These are phyloP conservation scores for Colaptes auratus DNA, from an alignment of 2,113 vertebrate species.

Conservation along the genomic window DNA sequence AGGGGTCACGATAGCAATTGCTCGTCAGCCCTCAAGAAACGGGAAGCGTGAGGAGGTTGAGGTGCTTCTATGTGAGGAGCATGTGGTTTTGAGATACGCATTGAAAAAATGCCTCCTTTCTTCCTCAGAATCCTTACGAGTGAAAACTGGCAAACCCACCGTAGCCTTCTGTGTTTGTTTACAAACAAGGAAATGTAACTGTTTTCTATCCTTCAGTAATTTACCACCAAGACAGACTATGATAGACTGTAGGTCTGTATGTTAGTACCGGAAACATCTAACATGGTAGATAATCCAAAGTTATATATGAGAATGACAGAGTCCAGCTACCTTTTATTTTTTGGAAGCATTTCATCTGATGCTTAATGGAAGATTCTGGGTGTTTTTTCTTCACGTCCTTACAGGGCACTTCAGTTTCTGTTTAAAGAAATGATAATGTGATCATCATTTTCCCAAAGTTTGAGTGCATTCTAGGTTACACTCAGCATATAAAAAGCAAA, in stretches of 20 bases:
- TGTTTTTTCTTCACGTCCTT: neutral
- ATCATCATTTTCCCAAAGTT: neutral
- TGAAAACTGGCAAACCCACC: rapidly evolving
- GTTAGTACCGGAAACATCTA: neutral
- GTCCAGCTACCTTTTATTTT: neutral
- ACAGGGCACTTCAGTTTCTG: neutral
- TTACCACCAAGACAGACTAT: neutral
- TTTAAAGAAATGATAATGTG: neutral
- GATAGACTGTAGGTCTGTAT: rapidly evolving
- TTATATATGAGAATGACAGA: rapidly evolving
- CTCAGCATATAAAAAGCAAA: neutral
- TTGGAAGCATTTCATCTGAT: neutral
- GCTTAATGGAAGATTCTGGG: neutral
- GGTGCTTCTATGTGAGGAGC: rapidly evolving
- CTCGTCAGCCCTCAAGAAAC: rapidly evolving
- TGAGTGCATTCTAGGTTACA: rapidly evolving
- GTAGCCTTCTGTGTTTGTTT: neutral
- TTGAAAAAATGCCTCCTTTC: rapidly evolving
- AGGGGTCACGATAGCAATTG: rapidly evolving
- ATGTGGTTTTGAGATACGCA: rapidly evolving
- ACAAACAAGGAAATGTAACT: neutral
- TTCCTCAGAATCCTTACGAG: rapidly evolving
- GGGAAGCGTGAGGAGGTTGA: rapidly evolving
- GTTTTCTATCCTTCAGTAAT: rapidly evolving
- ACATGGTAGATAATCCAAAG: neutral